phyloP scores from a whole-genome alignment of 2,888 invertebrate genomes.

The Matsumyia berberina region DNA sequence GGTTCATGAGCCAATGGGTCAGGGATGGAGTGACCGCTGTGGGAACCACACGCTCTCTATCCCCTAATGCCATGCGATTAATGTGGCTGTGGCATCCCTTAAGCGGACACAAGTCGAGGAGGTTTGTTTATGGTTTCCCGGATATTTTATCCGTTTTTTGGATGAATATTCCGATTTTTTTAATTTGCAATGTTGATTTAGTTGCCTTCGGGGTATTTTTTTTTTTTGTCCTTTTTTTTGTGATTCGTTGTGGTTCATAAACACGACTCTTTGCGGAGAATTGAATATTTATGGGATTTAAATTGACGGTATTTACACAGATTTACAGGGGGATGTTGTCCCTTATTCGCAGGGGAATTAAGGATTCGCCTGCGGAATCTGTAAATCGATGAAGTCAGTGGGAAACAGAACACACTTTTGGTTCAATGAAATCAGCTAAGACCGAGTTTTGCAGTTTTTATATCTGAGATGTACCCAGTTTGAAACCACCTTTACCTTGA shows the following conservation, averaged over 20 bases:
- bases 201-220: constrained; percentile 17
- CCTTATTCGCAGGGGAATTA: too few relatives aligned
- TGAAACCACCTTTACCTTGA: too few relatives aligned
- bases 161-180: constrained; percentile 34
- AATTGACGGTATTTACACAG: constrained; percentile 34
- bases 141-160: constrained; percentile 16
- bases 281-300: constrained; percentile 50
- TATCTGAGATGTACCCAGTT: too few relatives aligned
- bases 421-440: too few relatives aligned
- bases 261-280: constrained; percentile 6
- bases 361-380: not conserved
- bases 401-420: too few relatives aligned
- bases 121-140: constrained; percentile 33
- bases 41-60: constrained; percentile 4
- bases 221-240: not conserved
- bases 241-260: constrained; percentile 30
- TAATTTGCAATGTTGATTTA: constrained; percentile 40
- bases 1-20: not conserved
- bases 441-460: too few relatives aligned
- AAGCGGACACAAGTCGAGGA: constrained; percentile 3
- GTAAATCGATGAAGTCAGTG: too few relatives aligned
- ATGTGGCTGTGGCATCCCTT: constrained; percentile 23
- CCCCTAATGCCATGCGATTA: constrained; percentile 1
- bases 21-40: constrained; percentile 26
- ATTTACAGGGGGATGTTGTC: not conserved